A percentile compares a stretch with the other conserved stretches of the same genome.
phyloP scores from a whole-genome alignment of 2,113 vertebrate genomes.

The Anguilla rostrata region DNA sequence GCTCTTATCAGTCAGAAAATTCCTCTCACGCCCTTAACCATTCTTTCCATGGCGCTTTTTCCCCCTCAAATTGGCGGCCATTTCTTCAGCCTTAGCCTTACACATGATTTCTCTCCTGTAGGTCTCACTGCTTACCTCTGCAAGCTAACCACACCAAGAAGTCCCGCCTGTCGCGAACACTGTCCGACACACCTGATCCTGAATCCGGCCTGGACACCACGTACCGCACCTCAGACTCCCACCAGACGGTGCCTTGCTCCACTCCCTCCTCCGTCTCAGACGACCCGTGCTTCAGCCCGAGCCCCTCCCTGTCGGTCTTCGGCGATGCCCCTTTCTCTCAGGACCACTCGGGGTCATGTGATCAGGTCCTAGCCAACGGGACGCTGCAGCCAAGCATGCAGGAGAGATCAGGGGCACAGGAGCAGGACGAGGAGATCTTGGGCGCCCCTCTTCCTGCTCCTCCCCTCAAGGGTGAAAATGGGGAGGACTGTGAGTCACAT shows the following conservation, averaged over 20 bases:
- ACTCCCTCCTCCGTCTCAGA: slow-evolving; percentile 44
- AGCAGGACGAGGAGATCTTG: slow-evolving; percentile 14
- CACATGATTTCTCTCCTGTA: slow-evolving; percentile 35
- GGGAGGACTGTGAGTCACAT: not conserved
- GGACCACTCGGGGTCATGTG: slow-evolving; percentile 6
- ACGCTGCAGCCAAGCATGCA: slow-evolving; percentile 17
- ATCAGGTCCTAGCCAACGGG: slow-evolving; percentile 42
- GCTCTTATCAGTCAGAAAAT: not conserved
- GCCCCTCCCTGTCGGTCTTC: slow-evolving; percentile 14
- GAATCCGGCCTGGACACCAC: slow-evolving; percentile 43
- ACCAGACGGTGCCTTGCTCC: slow-evolving; percentile 37
- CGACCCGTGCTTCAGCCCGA: slow-evolving; percentile 35
- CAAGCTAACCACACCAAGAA: slow-evolving; percentile 42
- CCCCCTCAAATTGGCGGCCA: not conserved
- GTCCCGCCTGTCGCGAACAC: slow-evolving; percentile 60
- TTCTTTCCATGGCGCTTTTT: not conserved
- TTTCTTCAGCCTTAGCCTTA: not conserved
- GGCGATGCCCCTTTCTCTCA: not conserved
- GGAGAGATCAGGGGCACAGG: not conserved
- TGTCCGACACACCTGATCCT: slow-evolving; percentile 56
- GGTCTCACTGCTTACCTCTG: slow-evolving; percentile 54
- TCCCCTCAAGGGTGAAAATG: not conserved
- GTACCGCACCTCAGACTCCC: slow-evolving; percentile 17
- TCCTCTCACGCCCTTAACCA: no score
- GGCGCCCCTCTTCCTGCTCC: slow-evolving; percentile 6